Conservation (phyloP, 1,140 invertebrate genomes). For the Calycopis cecrops region DNA sequence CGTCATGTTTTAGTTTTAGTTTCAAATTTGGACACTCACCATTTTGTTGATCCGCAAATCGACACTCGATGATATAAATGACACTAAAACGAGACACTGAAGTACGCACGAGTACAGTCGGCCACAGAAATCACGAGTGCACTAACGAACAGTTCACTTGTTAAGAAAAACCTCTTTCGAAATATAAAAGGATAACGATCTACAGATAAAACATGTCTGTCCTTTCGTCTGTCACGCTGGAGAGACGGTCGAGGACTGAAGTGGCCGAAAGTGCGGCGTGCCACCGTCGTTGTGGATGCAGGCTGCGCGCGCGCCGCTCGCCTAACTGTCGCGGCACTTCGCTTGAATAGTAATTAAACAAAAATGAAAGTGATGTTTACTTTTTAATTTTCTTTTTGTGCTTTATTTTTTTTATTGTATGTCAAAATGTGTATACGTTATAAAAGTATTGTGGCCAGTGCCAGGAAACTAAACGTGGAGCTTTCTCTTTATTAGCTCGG, state of each 20-base stretch:
- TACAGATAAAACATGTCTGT: constrained; percentile 47
- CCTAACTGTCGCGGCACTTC: constrained; percentile 65
- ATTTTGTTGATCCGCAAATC: constrained; percentile 39
- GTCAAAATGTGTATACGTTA: no score
- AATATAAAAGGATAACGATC: constrained; percentile 20
- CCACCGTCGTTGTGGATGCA: constrained; percentile 47
- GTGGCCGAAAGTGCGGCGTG: constrained; percentile 52
- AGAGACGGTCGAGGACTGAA: constrained; percentile 62
- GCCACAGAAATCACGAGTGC: constrained; percentile 36
- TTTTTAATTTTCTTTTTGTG: constrained; percentile 12
- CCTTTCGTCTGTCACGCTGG: constrained; percentile 54
- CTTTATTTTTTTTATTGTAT: not conserved
- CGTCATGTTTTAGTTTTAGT: no score
- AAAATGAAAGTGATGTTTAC: constrained; percentile 58
- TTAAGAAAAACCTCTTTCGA: constrained; percentile 12
- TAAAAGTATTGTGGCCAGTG: no score
- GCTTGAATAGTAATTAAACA: constrained; percentile 58
- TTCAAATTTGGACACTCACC: constrained; percentile 34
- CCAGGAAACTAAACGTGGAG: no score
- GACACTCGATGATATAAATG: constrained; percentile 25
- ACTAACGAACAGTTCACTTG: constrained; percentile 32
- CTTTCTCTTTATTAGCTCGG: no score
- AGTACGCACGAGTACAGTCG: constrained; percentile 47
- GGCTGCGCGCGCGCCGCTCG: constrained; percentile 45
- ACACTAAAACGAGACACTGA: constrained; percentile 37